These are phyloP conservation scores for Paramisgurnus dabryanus DNA, from an alignment of 2,113 vertebrate species.

Conservation along the genomic window DNA sequence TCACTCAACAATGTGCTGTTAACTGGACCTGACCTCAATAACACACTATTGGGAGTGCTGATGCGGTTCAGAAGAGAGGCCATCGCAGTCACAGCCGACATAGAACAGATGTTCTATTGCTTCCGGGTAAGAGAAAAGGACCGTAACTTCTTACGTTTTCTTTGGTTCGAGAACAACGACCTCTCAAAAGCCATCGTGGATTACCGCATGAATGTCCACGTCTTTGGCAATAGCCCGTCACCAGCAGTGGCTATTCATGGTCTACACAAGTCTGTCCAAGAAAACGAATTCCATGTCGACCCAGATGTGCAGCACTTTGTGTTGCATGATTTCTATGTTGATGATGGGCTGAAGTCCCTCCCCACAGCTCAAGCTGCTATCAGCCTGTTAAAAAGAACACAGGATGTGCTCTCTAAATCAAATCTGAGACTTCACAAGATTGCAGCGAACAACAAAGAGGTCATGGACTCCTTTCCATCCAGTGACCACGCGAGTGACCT, in stretches of 20 bases:
- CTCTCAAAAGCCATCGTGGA: slow-evolving; percentile 26
- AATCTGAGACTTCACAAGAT: slow-evolving; percentile 51
- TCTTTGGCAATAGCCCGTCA: neutral
- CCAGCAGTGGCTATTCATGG: slow-evolving; percentile 30
- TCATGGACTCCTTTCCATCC: slow-evolving; percentile 49
- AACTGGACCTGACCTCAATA: slow-evolving; percentile 42
- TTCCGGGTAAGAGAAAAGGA: slow-evolving; percentile 26
- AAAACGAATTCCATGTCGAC: neutral
- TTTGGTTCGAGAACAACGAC: slow-evolving; percentile 47
- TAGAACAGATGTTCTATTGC: slow-evolving; percentile 52
- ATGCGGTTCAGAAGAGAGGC: slow-evolving; percentile 13
- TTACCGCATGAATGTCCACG: slow-evolving; percentile 48
- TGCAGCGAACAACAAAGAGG: slow-evolving; percentile 37
- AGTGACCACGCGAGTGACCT: slow-evolving; percentile 39
- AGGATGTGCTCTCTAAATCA: slow-evolving; percentile 32
- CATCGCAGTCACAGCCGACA: slow-evolving; percentile 29
- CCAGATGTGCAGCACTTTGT: slow-evolving; percentile 7
- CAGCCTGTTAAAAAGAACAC: slow-evolving; percentile 24
- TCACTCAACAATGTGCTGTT: slow-evolving; percentile 23
- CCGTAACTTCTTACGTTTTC: slow-evolving; percentile 26
- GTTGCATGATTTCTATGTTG: slow-evolving; percentile 10
- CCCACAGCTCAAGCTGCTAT: slow-evolving; percentile 33
- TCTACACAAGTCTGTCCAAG: neutral
- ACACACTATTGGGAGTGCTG: slow-evolving; percentile 31
- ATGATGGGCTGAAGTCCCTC: slow-evolving; percentile 42